Evolutionary conservation across 2,888 invertebrate species (phyloP).

Genomic region (Dasypolia templi): DNA sequence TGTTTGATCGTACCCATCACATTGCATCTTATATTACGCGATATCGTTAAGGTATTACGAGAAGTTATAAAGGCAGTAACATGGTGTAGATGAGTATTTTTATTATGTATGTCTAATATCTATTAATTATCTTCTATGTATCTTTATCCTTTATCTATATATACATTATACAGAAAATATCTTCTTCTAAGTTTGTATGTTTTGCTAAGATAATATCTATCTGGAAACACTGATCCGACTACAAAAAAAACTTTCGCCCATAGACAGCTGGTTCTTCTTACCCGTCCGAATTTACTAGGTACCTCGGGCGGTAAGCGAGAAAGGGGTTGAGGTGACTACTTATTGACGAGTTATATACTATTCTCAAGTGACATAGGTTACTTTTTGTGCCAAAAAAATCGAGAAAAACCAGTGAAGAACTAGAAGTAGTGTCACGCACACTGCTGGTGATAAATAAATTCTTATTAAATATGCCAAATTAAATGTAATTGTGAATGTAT

Average conservation of each 20-base stretch:
- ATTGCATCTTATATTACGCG: not conserved
- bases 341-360: not conserved
- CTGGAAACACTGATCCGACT: not conserved
- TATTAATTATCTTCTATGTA: not conserved
- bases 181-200: slow-evolving; percentile 6
- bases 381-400: not conserved
- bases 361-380: not conserved
- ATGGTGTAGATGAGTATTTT: not conserved
- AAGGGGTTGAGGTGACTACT: not conserved
- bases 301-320: not conserved
- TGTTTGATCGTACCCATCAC: not conserved
- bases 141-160: not conserved
- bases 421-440: not conserved
- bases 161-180: no score
- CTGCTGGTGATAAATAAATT: not conserved
- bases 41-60: not conserved
- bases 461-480: not conserved
- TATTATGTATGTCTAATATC: not conserved
- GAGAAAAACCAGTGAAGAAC: not conserved
- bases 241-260: not conserved
- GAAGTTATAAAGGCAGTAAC: not conserved
- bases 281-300: not conserved
- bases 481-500: not conserved
- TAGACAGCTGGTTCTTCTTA: not conserved
- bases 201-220: not conserved